Base-by-base conservation (phyloP, 2,888 invertebrate species). In the Rambutsinella grinnellia region DNA sequence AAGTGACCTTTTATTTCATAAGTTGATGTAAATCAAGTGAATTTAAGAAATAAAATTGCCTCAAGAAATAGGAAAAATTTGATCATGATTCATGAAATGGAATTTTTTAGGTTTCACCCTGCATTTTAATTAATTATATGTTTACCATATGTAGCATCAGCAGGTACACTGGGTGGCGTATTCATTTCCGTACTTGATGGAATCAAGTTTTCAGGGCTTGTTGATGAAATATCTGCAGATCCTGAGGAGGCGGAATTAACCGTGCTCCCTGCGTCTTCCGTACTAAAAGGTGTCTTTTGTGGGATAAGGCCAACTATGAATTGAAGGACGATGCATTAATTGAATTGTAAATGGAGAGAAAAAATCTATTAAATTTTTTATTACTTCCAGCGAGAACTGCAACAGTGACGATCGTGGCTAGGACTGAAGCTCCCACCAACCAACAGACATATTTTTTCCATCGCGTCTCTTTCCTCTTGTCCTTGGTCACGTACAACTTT, bases 401-500 rank as follows among this genome's bases (percentile, higher is more conserved):
- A 84, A 93, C 88, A 49, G 93, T 90, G 23, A 93, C 88, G 26
- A 91, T 90, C 49, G 91, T 90, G 17, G 90, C 89, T 21, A 92
- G 89, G 60, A 92, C 87, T 24, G 91, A 88, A 47, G 91, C 88
- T 78, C 92, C 90, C 67, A 92, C 88, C 27, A 90, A 90, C 92
- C 93, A 93, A 86, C 93, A 93, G 23, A 90, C 86, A 84, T 89
- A 89, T 85, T 89, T 89, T 82, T 91, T 90, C 85, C 91, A 91
- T 85, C 91, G 91, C 85, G 90, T 91, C 47, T 70, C 78, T 56
- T 91, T 90, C 66, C 93, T 89, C 86, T 93, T 93, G 87, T 93
- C 93, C 85, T 93, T 93, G 15, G 93, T 94, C 76, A 94, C 92
- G 86, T 93, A 93, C 69, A 94, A 87, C 86, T 94, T 94, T 87